These are phyloP conservation scores for Pantelozetes paolii DNA, from an alignment of 2,888 invertebrate genomes.

Conservation along the genomic window DNA sequence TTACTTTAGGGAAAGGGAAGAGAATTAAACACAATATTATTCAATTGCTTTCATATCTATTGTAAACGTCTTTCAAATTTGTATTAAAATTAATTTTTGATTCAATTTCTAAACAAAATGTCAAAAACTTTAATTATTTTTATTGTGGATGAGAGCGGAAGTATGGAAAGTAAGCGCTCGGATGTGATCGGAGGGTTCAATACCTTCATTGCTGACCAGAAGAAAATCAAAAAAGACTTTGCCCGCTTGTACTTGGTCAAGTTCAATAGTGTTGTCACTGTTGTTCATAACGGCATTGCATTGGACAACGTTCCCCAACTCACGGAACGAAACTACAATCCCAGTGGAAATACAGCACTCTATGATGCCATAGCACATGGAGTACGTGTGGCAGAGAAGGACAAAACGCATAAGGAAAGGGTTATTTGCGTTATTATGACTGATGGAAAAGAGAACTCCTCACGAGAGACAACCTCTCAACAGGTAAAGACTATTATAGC, in stretches of 20 bases:
- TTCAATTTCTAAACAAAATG: too few relatives aligned
- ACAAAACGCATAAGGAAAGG: neutral
- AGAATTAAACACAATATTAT: too few relatives aligned
- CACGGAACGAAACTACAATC: neutral
- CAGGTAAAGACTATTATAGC: neutral
- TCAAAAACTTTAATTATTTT: neutral
- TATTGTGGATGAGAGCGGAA: neutral
- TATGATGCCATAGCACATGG: neutral
- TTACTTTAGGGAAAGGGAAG: too few relatives aligned
- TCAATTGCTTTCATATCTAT: too few relatives aligned
- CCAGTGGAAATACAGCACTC: neutral
- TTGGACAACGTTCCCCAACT: neutral
- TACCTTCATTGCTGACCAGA: neutral
- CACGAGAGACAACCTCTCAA: neutral
- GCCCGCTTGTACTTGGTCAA: neutral
- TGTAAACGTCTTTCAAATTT: too few relatives aligned
- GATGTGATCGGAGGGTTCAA: neutral
- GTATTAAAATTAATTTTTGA: too few relatives aligned
- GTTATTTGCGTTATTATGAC: constrained; percentile 1
- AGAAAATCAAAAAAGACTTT: neutral
- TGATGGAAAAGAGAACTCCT: constrained; percentile 16
- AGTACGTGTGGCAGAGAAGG: neutral
- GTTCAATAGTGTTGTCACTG: neutral
- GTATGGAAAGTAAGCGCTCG: neutral
- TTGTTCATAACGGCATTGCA: too few relatives aligned